These are phyloP conservation scores for Drosophila falleni DNA, from an alignment of 2,888 invertebrate species.

Conservation along the genomic window DNA sequence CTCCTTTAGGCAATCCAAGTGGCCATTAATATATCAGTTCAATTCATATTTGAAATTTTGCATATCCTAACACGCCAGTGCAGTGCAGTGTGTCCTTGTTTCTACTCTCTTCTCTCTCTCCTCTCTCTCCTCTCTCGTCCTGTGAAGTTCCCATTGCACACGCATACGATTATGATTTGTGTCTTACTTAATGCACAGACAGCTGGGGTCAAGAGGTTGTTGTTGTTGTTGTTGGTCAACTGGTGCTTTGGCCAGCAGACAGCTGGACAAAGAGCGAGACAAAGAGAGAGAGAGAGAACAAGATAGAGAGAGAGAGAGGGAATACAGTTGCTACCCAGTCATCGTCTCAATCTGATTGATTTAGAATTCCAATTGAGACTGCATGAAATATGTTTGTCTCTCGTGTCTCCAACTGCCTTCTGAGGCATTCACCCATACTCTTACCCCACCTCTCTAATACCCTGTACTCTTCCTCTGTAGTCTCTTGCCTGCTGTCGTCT, in stretches of 20 bases:
- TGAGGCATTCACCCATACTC: background rate
- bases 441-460: background rate
- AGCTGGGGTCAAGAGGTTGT: constrained; percentile 58
- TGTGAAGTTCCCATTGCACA: constrained; percentile 42
- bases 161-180: constrained; percentile 82
- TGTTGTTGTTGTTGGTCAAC: constrained; percentile 24
- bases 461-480: constrained; percentile 1
- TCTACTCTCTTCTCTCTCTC: constrained; percentile 1
- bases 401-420: constrained; percentile 60
- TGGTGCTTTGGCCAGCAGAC: constrained; percentile 30
- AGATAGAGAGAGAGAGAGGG: too few species aligned
- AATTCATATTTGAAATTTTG: constrained; percentile 84
- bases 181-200: constrained; percentile 83
- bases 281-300: too few species aligned
- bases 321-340: constrained; percentile 44
- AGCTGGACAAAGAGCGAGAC: background rate
- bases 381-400: constrained; percentile 82
- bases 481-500: constrained; percentile 49
- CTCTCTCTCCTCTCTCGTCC: constrained; percentile 5
- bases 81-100: constrained; percentile 25
- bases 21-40: constrained; percentile 84
- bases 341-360: constrained; percentile 84
- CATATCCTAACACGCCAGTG: constrained; percentile 66
- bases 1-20: constrained; percentile 61
- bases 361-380: constrained; percentile 85